Evolutionary conservation across 2,797 vertebrate species (phyloP).

Genomic region (Prionace glauca): DNA sequence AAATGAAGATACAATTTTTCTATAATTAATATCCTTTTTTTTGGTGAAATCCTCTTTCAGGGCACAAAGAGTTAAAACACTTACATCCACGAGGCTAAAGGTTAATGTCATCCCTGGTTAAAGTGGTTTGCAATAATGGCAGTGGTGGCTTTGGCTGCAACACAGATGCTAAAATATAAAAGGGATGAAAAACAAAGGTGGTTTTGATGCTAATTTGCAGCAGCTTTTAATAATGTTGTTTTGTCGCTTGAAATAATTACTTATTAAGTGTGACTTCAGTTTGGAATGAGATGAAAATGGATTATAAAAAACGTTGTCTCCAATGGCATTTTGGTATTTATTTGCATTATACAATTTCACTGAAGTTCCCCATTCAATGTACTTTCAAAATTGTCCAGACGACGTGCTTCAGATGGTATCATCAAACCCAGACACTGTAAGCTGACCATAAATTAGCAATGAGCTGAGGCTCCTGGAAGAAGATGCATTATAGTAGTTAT

Average conservation of each 20-base stretch:
- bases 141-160: conserved; percentile 16
- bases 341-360: conserved; percentile 88
- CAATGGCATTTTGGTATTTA: conserved; percentile 47
- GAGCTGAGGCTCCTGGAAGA: conserved; percentile 68
- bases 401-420: conserved; percentile 78
- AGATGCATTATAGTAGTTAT: conserved; percentile 82
- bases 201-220: conserved; percentile 28
- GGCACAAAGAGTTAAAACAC: conserved; percentile 24
- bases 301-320: conserved; percentile 26
- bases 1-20: background rate
- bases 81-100: conserved; percentile 12
- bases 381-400: conserved; percentile 83
- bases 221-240: conserved; percentile 26
- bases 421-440: conserved; percentile 75
- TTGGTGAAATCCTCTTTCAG: background rate
- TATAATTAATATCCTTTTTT: background rate
- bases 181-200: conserved; percentile 35
- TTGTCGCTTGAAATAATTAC: conserved; percentile 34
- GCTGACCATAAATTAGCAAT: conserved; percentile 88
- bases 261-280: conserved; percentile 22
- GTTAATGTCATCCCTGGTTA: conserved; percentile 30
- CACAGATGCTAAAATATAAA: conserved; percentile 30
- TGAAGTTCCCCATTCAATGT: conserved; percentile 57
- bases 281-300: conserved; percentile 16
- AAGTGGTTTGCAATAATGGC: conserved; percentile 23